Percentiles rank a stretch among this genome's conserved stretches.
Conservation (phyloP, 53 echinoderm and acorn worm genomes). For the Luidia sarsii region DNA sequence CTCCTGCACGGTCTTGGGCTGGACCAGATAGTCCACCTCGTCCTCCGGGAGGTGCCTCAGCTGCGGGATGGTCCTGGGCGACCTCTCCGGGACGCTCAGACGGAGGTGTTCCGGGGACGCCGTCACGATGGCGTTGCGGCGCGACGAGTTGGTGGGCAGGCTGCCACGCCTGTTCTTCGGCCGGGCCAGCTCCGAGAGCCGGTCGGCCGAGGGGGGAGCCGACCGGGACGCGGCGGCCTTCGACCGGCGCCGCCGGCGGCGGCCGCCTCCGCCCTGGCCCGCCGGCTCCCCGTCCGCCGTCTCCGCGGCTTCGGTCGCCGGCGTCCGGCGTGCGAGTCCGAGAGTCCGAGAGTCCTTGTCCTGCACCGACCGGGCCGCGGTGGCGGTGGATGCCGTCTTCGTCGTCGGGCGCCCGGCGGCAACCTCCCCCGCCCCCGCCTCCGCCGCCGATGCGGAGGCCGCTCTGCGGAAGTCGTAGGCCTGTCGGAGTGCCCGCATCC, state of each 20-base stretch:
- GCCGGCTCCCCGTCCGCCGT: background rate
- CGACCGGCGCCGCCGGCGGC: background rate
- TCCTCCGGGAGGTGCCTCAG: slow-evolving; percentile 57
- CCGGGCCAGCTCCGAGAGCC: slow-evolving; percentile 59
- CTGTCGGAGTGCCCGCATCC: slow-evolving; percentile 44
- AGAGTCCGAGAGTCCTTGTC: too few relatives aligned
- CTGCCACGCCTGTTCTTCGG: slow-evolving; percentile 28
- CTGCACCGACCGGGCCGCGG: background rate
- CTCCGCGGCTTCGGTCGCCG: too few relatives aligned
- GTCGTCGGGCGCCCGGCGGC: background rate
- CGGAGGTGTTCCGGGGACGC: slow-evolving; percentile 67
- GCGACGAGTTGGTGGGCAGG: slow-evolving; percentile 31
- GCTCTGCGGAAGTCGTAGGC: slow-evolving; percentile 53
- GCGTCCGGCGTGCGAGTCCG: too few relatives aligned
- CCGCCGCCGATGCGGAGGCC: background rate
- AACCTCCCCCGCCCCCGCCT: background rate
- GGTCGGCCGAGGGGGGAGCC: slow-evolving; percentile 13
- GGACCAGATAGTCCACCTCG: slow-evolving; percentile 67
- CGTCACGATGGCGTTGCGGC: slow-evolving; percentile 46
- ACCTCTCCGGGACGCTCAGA: slow-evolving; percentile 55
- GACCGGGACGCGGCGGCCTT: background rate
- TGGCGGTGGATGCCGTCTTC: background rate
- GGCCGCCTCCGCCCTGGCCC: background rate
- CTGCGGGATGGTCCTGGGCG: slow-evolving; percentile 63
- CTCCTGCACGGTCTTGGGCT: slow-evolving; percentile 68